Conservation (phyloP, 2,888 invertebrate species). For the Nycteola revayana region DNA sequence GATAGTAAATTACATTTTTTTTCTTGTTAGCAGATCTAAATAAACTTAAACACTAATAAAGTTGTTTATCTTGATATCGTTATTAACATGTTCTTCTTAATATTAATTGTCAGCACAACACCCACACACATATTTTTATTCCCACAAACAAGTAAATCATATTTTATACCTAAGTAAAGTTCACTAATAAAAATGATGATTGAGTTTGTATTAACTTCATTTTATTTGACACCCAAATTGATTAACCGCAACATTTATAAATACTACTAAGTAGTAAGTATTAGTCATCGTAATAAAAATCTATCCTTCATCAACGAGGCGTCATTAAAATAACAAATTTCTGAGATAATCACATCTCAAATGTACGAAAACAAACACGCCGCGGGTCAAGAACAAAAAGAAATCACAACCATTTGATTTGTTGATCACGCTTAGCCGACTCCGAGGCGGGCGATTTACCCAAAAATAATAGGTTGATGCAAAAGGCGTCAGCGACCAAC, state of each 20-base stretch:
- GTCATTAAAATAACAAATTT: conserved; percentile 51
- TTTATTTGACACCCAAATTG: conserved; percentile 2
- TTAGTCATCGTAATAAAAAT: conserved; percentile 55
- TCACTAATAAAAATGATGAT: too few relatives aligned
- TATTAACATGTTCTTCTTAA: too few relatives aligned
- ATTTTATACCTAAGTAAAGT: too few relatives aligned
- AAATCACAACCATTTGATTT: conserved; percentile 60
- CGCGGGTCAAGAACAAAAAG: conserved; percentile 43
- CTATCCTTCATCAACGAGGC: conserved; percentile 47
- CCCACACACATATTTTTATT: too few relatives aligned
- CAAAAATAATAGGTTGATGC: conserved; percentile 71
- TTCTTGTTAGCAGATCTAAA: too few relatives aligned
- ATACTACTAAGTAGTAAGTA: conserved; percentile 3
- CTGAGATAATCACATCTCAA: conserved; percentile 71
- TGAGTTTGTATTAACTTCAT: too few relatives aligned
- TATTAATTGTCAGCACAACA: too few relatives aligned
- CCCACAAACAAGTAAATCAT: too few relatives aligned
- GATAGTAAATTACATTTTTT: too few relatives aligned
- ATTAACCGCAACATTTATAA: conserved; percentile 14
- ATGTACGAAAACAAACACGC: conserved; percentile 78
- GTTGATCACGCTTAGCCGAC: conserved; percentile 67
- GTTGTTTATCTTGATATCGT: too few relatives aligned
- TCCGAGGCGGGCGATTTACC: conserved; percentile 56
- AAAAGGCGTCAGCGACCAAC: conserved; percentile 76
- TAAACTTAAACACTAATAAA: too few relatives aligned